These are phyloP conservation scores for Apodemus sylvaticus DNA, from an alignment of 2,113 vertebrate genomes.

Conservation along the genomic window DNA sequence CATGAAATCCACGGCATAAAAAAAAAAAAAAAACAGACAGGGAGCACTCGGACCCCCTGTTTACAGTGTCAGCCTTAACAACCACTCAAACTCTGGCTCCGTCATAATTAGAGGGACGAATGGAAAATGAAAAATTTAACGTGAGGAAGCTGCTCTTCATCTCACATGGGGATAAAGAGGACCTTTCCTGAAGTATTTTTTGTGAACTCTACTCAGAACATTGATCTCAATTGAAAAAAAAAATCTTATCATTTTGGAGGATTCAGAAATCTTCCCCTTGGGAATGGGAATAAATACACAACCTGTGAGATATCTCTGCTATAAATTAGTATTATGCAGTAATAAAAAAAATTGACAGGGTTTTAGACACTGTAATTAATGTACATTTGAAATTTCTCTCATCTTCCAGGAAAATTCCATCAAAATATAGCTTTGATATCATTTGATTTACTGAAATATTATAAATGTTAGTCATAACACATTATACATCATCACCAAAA, in stretches of 20 bases:
- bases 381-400: background rate
- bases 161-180: background rate
- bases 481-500: slow-evolving; percentile 43
- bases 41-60: background rate
- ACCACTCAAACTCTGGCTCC: background rate
- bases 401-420: slow-evolving; percentile 28
- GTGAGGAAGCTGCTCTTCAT: background rate
- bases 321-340: background rate
- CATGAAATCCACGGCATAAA: background rate
- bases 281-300: slow-evolving; percentile 9
- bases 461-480: slow-evolving; percentile 51
- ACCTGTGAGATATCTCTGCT: background rate
- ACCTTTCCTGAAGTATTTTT: slow-evolving; percentile 60
- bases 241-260: slow-evolving; percentile 37
- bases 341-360: slow-evolving; percentile 40
- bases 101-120: slow-evolving; percentile 49
- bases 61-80: background rate
- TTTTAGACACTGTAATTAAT: slow-evolving; percentile 25
- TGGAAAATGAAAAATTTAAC: slow-evolving; percentile 30
- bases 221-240: slow-evolving; percentile 56
- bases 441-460: background rate
- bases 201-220: slow-evolving; percentile 31
- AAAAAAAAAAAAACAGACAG: background rate
- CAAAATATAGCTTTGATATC: slow-evolving; percentile 50
- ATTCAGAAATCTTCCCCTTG: slow-evolving; percentile 60